Evolutionary conservation across 2,888 invertebrate species (phyloP).

Genomic region (Acleris emargana): DNA sequence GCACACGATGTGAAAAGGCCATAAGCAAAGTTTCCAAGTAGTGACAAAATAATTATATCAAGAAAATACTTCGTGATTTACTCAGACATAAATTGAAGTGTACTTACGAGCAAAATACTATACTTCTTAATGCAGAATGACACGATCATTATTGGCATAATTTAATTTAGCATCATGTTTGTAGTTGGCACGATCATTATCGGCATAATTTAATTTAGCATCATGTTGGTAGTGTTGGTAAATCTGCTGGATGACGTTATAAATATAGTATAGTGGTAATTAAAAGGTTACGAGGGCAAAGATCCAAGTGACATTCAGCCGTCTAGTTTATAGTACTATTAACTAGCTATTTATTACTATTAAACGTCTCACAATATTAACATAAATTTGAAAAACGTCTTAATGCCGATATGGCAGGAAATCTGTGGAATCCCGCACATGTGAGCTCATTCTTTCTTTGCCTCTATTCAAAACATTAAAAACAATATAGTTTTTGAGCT

Average conservation of each 20-base stretch:
- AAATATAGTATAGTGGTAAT: slow-evolving; percentile 14
- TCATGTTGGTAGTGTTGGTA: slow-evolving; percentile 8
- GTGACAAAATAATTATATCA: slow-evolving; percentile 51
- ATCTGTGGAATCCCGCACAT: too few relatives aligned
- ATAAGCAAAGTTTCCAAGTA: slow-evolving; percentile 50
- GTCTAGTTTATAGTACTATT: not conserved
- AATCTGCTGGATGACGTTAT: slow-evolving; percentile 1
- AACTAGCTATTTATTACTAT: not conserved
- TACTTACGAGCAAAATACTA: not conserved
- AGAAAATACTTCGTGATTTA: slow-evolving; percentile 47
- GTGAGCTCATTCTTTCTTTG: too few relatives aligned
- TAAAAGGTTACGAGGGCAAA: slow-evolving; percentile 10
- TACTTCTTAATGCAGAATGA: slow-evolving; percentile 12
- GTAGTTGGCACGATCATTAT: slow-evolving; percentile 3
- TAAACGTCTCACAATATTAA: too few relatives aligned
- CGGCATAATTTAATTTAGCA: slow-evolving; percentile 12
- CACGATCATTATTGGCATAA: slow-evolving; percentile 10
- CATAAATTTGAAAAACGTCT: too few relatives aligned
- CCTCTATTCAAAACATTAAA: too few relatives aligned
- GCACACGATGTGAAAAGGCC: not conserved
- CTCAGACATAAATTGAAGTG: slow-evolving; percentile 30
- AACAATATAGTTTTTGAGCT: too few relatives aligned
- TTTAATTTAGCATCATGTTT: slow-evolving; percentile 16
- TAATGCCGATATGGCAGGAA: too few relatives aligned
- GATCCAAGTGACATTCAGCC: slow-evolving; percentile 5